Evolutionary conservation across 2,113 vertebrate species (phyloP).

Genomic region (Nyctereutes procyonoides): DNA sequence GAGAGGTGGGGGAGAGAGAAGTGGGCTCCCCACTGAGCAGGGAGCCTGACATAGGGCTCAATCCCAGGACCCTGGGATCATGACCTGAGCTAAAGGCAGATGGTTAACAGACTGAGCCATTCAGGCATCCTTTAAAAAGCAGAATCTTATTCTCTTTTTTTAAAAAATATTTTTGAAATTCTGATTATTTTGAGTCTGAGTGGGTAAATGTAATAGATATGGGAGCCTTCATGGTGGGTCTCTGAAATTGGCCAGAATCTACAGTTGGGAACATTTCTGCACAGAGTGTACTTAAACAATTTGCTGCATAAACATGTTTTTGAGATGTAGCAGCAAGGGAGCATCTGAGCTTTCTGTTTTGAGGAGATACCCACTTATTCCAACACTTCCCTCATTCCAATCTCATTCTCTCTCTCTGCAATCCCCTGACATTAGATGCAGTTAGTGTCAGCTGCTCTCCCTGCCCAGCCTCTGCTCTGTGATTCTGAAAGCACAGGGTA

Average conservation of each 20-base stretch:
- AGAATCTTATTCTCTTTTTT: background rate
- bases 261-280: background rate
- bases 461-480: accelerated
- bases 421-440: background rate
- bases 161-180: background rate
- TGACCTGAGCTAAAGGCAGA: too few species aligned
- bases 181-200: background rate
- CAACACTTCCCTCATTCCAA: background rate
- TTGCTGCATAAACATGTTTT: background rate
- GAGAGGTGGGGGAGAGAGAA: too few species aligned
- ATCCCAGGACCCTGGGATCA: too few species aligned
- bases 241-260: background rate
- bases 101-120: too few species aligned
- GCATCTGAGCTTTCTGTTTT: background rate
- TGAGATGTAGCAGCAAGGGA: background rate
- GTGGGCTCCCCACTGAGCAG: too few species aligned
- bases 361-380: background rate
- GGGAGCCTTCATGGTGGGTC: too few species aligned
- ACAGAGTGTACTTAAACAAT: background rate
- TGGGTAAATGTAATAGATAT: background rate
- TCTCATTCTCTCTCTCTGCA: background rate
- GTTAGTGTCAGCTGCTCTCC: background rate
- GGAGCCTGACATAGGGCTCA: too few species aligned
- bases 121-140: background rate
- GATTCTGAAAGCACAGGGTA: background rate